phyloP scores from a whole-genome alignment of 2,888 invertebrate species.

The Drosophila silvestris region DNA sequence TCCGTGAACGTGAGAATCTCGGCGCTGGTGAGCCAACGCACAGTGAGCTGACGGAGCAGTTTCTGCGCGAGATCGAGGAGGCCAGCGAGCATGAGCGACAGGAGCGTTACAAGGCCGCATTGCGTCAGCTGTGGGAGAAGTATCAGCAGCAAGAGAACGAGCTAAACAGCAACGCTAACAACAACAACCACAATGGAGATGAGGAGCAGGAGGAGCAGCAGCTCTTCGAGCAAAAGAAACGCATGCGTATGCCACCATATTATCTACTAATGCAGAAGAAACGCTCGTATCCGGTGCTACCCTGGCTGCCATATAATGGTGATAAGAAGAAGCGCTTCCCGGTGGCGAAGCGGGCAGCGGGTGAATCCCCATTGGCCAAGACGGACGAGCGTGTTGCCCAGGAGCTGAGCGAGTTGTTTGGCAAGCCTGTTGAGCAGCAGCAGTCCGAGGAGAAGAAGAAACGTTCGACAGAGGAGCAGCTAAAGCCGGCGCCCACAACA shows the following conservation, averaged over 20 bases:
- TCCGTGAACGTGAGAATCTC: slow-evolving; percentile 82
- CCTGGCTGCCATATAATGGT: slow-evolving; percentile 84
- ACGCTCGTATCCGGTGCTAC: slow-evolving; percentile 84
- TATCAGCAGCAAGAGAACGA: slow-evolving; percentile 84
- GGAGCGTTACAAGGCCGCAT: slow-evolving; percentile 82
- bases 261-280: slow-evolving; percentile 84
- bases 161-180: slow-evolving; percentile 18
- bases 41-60: slow-evolving; percentile 83
- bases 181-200: slow-evolving; percentile 56
- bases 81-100: slow-evolving; percentile 83
- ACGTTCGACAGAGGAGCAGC: slow-evolving; percentile 83
- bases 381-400: slow-evolving; percentile 90
- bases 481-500: slow-evolving; percentile 47
- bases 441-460: slow-evolving; percentile 87
- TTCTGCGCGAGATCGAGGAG: slow-evolving; percentile 84
- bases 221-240: slow-evolving; percentile 82
- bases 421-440: slow-evolving; percentile 52
- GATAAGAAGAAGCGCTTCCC: slow-evolving; percentile 88
- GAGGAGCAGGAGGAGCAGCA: slow-evolving; percentile 77
- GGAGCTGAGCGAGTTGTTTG: slow-evolving; percentile 89
- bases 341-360: slow-evolving; percentile 88
- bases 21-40: slow-evolving; percentile 42
- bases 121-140: slow-evolving; percentile 84
- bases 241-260: slow-evolving; percentile 81
- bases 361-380: slow-evolving; percentile 83